Evolutionary conservation across 2,113 vertebrate species (phyloP).

Genomic region (Arothron firmamentum): DNA sequence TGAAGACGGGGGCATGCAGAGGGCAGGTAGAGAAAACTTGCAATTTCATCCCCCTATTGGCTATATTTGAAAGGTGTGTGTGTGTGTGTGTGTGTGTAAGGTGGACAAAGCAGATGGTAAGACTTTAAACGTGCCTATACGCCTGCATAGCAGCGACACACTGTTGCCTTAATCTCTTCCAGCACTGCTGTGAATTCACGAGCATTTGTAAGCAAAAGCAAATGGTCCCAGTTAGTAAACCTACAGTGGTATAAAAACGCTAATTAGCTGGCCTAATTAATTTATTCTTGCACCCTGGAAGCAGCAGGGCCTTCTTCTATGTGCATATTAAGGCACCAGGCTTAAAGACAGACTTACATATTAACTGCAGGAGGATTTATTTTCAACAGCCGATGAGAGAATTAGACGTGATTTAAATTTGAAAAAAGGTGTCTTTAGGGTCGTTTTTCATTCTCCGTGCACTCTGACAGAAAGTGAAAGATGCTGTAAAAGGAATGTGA

Average conservation of each 20-base stretch:
- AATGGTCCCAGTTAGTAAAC: conserved; percentile 14
- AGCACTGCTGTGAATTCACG: conserved; percentile 18
- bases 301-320: conserved; percentile 13
- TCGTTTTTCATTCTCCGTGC: background rate
- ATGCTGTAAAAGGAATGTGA: background rate
- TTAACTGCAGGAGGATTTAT: conserved; percentile 10
- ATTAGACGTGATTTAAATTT: background rate
- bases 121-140: conserved; percentile 9
- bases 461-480: background rate
- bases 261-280: conserved; percentile 10
- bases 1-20: conserved; percentile 48
- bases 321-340: conserved; percentile 1
- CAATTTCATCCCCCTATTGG: conserved; percentile 36
- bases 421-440: background rate
- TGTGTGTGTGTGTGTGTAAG: conserved; percentile 11
- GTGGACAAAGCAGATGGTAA: conserved; percentile 14
- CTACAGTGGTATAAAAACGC: conserved; percentile 24
- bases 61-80: conserved; percentile 30
- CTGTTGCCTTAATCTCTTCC: conserved; percentile 15
- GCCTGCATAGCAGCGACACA: background rate
- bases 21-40: conserved; percentile 41
- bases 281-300: conserved; percentile 22
- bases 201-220: conserved; percentile 14
- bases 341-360: background rate
- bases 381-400: background rate